Conservation (phyloP, 2,113 vertebrate species). For the Microtus ochrogaster region DNA sequence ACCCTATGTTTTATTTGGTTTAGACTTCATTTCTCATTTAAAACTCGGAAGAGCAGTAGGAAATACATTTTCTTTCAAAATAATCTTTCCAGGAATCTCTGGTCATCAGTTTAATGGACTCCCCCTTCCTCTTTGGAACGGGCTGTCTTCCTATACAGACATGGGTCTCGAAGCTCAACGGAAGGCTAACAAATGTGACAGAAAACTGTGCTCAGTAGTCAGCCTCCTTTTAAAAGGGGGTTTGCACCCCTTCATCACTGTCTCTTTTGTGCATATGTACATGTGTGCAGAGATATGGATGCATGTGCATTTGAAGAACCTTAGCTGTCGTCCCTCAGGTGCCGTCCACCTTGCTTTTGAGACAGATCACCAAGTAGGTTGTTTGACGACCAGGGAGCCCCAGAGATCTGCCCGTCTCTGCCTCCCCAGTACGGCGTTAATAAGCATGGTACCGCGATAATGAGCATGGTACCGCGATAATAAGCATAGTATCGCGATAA, state of each 20-base stretch:
- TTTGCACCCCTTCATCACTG: background rate
- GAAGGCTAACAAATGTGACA: background rate
- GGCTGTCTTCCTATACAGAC: background rate
- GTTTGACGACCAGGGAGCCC: too few relatives aligned
- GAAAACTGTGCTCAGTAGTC: background rate
- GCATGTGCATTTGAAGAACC: background rate
- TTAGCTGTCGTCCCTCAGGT: background rate
- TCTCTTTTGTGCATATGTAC: background rate
- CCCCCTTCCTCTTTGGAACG: background rate
- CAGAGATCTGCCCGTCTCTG: background rate
- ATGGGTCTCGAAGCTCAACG: background rate
- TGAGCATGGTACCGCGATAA: too few relatives aligned
- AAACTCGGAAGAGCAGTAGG: slow-evolving; percentile 65
- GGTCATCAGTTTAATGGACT: background rate
- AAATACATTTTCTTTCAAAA: slow-evolving; percentile 64
- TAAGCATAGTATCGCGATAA: too few relatives aligned
- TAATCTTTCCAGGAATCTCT: slow-evolving; percentile 50
- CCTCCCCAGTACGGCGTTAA: background rate
- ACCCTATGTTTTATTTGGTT: background rate
- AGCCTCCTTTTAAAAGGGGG: slow-evolving; percentile 1
- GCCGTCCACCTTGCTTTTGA: background rate
- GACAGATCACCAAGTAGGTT: background rate
- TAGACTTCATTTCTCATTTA: slow-evolving; percentile 68
- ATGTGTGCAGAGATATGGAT: background rate
- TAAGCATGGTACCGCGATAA: background rate